Evolutionary conservation across 2,797 vertebrate genomes (phyloP), one percentile per base, ranked within the genome.

Genomic region (Danio aesculapii): DNA sequence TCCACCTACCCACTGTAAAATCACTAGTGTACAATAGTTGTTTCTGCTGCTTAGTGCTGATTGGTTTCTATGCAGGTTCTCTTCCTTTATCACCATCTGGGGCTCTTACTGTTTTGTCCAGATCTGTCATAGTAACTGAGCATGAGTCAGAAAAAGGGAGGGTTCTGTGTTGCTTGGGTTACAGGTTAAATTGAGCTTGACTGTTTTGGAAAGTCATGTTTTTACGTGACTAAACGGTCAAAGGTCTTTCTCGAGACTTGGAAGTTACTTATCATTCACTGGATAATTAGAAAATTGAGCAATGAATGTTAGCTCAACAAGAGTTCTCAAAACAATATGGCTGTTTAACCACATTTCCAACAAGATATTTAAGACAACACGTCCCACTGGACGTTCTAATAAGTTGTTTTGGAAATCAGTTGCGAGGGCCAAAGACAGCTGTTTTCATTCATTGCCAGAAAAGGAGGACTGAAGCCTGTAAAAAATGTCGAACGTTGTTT

Each of bases 181-280:
- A 17, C 71, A 70, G 63, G 83, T 79, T 87, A 76, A 82, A 77
- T 77, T 30, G 57, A 77, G 75, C 76, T 77, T n/a, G 49, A 67
- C 55, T 78, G 86, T 86, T 84, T 55, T 75, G 41, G 67, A 69
- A 85, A 50, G 79, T 78, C 50, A 39, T 53, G 50, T 47, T 74
- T 83, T 74, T 63, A 63, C 21, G n/a, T 39, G 52, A 52, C 52
- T 72, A 11, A 66, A 53, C 64, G 44, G 57, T 53, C 43, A 16
- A 55, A 50, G 64, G 30, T 53, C 75, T 44, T 55, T 19, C 50
- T 49, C 8, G 57, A 52, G 21, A 30, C 41, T 59, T 50, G 2
- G 16, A 47, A 84, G 63, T 70, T 64, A 68, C 57, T 75, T 57
- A 59, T 14, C 43, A 49, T 46, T 44, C 61, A 55, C 30, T 16